These are phyloP conservation scores for Sphaerophoria rueppellii DNA, from an alignment of 2,888 invertebrate species.

Conservation along the genomic window DNA sequence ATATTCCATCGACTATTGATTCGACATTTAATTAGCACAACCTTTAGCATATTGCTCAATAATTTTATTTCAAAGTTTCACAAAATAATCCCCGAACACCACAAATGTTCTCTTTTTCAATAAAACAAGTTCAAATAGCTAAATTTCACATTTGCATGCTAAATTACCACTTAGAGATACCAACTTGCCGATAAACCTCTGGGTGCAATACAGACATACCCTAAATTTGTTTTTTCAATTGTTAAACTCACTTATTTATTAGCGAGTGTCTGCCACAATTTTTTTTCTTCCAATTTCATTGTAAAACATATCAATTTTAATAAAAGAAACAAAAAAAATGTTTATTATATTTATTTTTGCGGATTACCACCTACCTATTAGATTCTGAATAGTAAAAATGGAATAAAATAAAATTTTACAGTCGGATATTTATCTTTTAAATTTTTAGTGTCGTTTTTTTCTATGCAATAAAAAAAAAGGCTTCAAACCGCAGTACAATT, in stretches of 20 bases:
- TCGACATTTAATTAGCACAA: conserved; percentile 33
- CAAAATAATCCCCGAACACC: not conserved
- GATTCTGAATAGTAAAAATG: conserved; percentile 10
- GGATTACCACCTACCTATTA: conserved; percentile 68
- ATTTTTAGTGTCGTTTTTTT: conserved; percentile 1
- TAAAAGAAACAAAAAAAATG: conserved; percentile 32
- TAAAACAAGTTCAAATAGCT: conserved; percentile 8
- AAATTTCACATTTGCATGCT: conserved; percentile 50
- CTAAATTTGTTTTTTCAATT: conserved; percentile 41
- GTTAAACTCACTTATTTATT: conserved; percentile 62
- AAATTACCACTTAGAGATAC: conserved; percentile 32
- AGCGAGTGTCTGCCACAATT: conserved; percentile 62
- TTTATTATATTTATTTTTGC: conserved; percentile 48
- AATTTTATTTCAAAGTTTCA: not conserved
- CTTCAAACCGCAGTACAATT: conserved; percentile 66
- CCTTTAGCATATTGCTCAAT: not conserved
- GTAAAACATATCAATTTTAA: conserved; percentile 66
- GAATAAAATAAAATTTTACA: not conserved
- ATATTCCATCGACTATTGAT: not conserved
- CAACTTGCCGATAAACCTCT: not conserved
- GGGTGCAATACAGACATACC: not conserved
- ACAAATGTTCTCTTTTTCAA: not conserved
- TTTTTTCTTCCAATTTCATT: conserved; percentile 46
- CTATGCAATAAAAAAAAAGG: conserved; percentile 5
- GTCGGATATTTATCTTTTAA: conserved; percentile 9